Evolutionary conservation across 2,888 invertebrate genomes (phyloP).

Genomic region (Acleris emargana): DNA sequence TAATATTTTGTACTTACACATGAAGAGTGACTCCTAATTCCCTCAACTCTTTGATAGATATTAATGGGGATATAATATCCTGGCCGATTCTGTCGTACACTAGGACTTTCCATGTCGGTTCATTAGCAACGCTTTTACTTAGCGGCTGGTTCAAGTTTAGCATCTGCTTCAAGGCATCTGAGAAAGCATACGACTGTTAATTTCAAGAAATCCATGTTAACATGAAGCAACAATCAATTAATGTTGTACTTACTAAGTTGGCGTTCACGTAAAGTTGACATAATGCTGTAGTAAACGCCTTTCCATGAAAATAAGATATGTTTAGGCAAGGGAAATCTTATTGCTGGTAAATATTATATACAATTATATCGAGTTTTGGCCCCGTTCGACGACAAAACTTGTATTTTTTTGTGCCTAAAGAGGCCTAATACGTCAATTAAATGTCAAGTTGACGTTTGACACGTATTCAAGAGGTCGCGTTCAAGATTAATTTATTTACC

Average conservation of each 20-base stretch:
- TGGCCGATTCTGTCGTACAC: constrained; percentile 98
- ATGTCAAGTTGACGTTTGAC: constrained; percentile 39
- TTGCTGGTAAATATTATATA: constrained; percentile 2
- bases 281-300: constrained; percentile 55
- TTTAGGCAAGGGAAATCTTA: not conserved
- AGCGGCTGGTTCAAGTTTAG: constrained; percentile 94
- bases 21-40: constrained; percentile 99
- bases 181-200: constrained; percentile 49
- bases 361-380: not conserved
- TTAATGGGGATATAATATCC: constrained; percentile 98
- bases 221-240: constrained; percentile 25
- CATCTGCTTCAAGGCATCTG: constrained; percentile 97
- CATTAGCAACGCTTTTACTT: constrained; percentile 89
- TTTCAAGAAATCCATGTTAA: constrained; percentile 10
- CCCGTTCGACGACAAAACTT: constrained; percentile 1
- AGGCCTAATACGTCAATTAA: constrained; percentile 25
- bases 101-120: constrained; percentile 98
- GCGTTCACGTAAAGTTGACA: constrained; percentile 78
- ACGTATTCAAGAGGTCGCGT: constrained; percentile 29
- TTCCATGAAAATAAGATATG: constrained; percentile 50
- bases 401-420: constrained; percentile 10
- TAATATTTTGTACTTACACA: constrained; percentile 86
- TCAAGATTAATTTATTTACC: constrained; percentile 7
- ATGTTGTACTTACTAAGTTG: constrained; percentile 53
- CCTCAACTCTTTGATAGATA: constrained; percentile 97